Percentiles rank a stretch among this genome's conserved stretches.
Conservation (phyloP, 2,888 invertebrate genomes). For the Sphaerophoria rueppellii region DNA sequence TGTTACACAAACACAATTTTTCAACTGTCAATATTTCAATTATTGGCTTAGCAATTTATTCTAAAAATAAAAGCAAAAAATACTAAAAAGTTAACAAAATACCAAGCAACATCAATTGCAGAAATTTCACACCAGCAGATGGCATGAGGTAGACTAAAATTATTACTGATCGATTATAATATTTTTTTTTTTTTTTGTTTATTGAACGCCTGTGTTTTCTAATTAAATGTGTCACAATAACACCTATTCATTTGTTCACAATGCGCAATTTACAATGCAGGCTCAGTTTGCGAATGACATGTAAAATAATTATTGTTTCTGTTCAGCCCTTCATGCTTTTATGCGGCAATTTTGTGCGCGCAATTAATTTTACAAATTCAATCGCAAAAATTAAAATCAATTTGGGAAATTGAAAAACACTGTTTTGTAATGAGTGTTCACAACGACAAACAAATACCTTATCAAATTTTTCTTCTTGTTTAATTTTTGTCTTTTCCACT, state of each 20-base stretch:
- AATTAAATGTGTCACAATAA: constrained; percentile 32
- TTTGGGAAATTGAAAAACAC: constrained; percentile 62
- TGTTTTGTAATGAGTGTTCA: constrained; percentile 20
- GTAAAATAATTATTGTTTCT: constrained; percentile 15
- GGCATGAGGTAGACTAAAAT: not conserved
- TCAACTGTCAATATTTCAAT: too few relatives aligned
- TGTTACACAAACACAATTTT: too few relatives aligned
- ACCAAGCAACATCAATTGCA: too few relatives aligned
- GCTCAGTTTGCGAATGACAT: constrained; percentile 23
- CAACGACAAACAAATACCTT: constrained; percentile 16
- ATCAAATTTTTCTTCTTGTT: not conserved
- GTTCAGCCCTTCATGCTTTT: not conserved
- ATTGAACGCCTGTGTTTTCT: not conserved
- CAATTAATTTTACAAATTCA: constrained; percentile 44
- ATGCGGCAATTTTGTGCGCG: constrained; percentile 7
- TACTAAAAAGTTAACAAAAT: too few relatives aligned
- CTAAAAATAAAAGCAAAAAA: too few relatives aligned
- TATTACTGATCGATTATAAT: not conserved
- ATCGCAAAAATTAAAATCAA: constrained; percentile 44
- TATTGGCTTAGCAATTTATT: too few relatives aligned
- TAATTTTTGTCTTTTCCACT: not conserved
- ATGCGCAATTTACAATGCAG: not conserved
- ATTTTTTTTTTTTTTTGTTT: not conserved
- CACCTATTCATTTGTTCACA: not conserved
- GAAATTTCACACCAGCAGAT: too few relatives aligned